A percentile compares a stretch with the other conserved stretches of the same genome.
These are phyloP conservation scores for Steinernema hermaphroditum DNA, from an alignment of 2,888 invertebrate species.

Conservation along the genomic window DNA sequence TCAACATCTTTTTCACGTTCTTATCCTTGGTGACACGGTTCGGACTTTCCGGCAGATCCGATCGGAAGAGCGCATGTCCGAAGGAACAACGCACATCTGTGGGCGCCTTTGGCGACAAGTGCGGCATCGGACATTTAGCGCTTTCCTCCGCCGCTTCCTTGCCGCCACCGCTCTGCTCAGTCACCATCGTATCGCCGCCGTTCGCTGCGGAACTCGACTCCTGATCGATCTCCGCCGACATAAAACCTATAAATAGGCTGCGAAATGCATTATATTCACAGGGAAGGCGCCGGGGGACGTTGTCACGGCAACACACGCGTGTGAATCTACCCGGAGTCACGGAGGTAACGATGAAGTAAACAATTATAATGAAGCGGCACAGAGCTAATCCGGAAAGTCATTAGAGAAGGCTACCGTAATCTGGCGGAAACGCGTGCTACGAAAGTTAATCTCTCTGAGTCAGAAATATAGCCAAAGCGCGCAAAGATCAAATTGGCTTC, in stretches of 20 bases:
- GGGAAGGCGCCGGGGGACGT: neutral
- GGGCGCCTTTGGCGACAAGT: neutral
- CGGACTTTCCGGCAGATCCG: neutral
- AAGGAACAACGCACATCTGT: neutral
- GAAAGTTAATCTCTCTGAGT: no score
- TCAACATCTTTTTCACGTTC: constrained; percentile 7
- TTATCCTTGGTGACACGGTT: neutral
- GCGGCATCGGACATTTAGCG: neutral
- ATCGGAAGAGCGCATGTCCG: constrained; percentile 1
- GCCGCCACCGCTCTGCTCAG: no score
- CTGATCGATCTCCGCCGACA: constrained; percentile 15
- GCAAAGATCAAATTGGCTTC: no score
- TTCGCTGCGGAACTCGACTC: neutral
- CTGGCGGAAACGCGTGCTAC: no score
- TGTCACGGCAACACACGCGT: neutral
- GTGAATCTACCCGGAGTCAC: no score
- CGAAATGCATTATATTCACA: neutral
- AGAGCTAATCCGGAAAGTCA: no score
- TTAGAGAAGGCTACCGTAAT: neutral
- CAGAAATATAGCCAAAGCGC: no score
- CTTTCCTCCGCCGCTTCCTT: neutral
- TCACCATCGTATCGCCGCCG: no score
- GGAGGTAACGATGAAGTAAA: no score
- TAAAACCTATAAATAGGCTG: constrained; percentile 3
- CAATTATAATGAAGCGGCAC: neutral